Evolutionary conservation across 2,888 invertebrate genomes (phyloP), one percentile per base, ranked within the genome.

Genomic region (Metopia argyrocephala): DNA sequence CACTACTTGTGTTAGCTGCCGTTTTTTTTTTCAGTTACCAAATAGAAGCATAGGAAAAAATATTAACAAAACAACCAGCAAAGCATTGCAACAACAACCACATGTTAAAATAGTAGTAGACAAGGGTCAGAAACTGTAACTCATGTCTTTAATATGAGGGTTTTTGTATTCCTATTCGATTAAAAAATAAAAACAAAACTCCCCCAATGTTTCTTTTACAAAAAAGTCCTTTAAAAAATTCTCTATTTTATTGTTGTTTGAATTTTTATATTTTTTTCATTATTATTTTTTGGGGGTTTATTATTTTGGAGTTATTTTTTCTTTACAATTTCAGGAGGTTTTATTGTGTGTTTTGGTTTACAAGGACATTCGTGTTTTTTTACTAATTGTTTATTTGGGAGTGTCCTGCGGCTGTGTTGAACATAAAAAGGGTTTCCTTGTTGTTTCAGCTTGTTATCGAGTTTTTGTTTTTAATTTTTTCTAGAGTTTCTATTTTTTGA

Each of bases 401-500:
- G 83, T 82, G 79, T 70, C 83, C 82, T 82, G 83, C 64, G 83
- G 84, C 83, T 76, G 66, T 83, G 84, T 82, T 82, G 59, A 82
- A 83, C 83, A 82, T 21, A 79, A 78, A 79, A 69, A 73, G 74
- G 76, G 79, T 73, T 76, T 73, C 57, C 68, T 71, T 6, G 48
- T n/a, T 65, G 25, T n/a, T 48, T 15, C 21, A n/a, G 61, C 38
- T 61, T 38, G 25, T 31, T 59, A 31, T 7, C 3, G 21, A 38
- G 5, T 56, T 56, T 21, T 54, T 46, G n/a, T 65, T 45, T 27
- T 28, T 12, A 23, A 28, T 23, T 38, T 64, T 57, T 64, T 48
- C 57, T 64, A 25, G 23, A 50, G 52, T 18, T 65, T 23, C 50
- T 23, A 18, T 21, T 38, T 38, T 12, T 38, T 38, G 38, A 15